These are phyloP conservation scores for Eurosta solidaginis DNA, from an alignment of 1,140 invertebrate genomes.

Conservation along the genomic window DNA sequence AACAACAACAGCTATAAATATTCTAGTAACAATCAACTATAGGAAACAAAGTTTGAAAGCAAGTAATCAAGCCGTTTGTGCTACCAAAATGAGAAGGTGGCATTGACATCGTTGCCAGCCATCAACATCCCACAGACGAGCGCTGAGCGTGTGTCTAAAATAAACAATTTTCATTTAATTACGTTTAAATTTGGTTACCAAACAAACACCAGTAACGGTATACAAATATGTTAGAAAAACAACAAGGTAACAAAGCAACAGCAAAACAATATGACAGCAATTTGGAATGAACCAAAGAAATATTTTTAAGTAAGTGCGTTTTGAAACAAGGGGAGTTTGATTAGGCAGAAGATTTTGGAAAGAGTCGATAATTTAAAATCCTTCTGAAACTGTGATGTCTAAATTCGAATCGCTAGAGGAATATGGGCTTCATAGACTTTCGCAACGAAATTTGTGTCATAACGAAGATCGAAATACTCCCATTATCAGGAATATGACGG, in stretches of 20 bases:
- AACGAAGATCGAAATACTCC: no score
- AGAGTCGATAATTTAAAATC: no score
- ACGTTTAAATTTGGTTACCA: conserved; percentile 58
- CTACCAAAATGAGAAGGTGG: conserved; percentile 4
- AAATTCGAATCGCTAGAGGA: no score
- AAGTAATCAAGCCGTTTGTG: not conserved
- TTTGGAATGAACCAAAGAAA: not conserved
- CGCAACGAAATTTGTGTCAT: no score
- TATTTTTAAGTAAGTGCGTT: not conserved
- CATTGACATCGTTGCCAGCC: not conserved
- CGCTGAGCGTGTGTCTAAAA: conserved; percentile 55
- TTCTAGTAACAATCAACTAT: not conserved
- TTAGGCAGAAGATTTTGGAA: no score
- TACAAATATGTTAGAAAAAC: conserved; percentile 40
- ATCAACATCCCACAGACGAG: not conserved
- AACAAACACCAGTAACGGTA: conserved; percentile 50
- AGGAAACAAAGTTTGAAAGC: not conserved
- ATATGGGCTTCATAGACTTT: no score
- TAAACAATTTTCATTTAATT: conserved; percentile 60
- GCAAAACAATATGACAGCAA: not conserved
- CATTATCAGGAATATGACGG: no score
- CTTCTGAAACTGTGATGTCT: no score
- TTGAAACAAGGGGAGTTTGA: no score
- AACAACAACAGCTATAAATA: not conserved
- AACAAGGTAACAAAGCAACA: not conserved